Conservation (phyloP, 2,113 vertebrate genomes). For the Eulacestoma nigropectus region DNA sequence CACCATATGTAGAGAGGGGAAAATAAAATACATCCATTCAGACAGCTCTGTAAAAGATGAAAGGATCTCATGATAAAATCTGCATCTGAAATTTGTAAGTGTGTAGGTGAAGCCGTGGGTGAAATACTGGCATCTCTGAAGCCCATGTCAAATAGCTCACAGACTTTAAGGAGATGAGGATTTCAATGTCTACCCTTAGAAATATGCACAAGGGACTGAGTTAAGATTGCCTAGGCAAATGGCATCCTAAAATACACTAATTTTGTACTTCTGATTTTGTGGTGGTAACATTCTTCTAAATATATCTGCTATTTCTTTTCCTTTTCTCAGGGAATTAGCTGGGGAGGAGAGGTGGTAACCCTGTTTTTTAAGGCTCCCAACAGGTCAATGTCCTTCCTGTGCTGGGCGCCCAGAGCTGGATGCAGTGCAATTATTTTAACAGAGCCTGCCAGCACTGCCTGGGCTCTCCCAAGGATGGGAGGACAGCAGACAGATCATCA, state of each 20-base stretch:
- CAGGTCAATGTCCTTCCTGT: not conserved
- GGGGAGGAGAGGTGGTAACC: not conserved
- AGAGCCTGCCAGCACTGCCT: not conserved
- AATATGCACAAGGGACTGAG: not conserved
- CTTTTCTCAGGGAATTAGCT: not conserved
- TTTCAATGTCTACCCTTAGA: not conserved
- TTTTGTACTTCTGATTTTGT: not conserved
- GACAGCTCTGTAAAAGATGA: not conserved
- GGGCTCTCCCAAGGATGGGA: not conserved
- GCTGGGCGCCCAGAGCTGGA: not conserved
- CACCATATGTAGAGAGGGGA: rapidly evolving
- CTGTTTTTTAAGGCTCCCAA: not conserved
- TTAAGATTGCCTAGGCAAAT: not conserved
- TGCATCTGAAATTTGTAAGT: not conserved
- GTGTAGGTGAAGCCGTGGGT: not conserved
- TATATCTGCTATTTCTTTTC: not conserved
- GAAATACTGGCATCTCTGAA: not conserved
- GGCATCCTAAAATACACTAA: not conserved
- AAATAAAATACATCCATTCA: not conserved
- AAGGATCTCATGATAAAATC: not conserved
- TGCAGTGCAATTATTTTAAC: not conserved
- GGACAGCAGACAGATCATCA: not conserved
- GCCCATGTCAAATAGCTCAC: not conserved
- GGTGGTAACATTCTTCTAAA: not conserved
- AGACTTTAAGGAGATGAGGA: not conserved